Conservation (phyloP, 2,888 invertebrate species). For the Drosophila mettleri region DNA sequence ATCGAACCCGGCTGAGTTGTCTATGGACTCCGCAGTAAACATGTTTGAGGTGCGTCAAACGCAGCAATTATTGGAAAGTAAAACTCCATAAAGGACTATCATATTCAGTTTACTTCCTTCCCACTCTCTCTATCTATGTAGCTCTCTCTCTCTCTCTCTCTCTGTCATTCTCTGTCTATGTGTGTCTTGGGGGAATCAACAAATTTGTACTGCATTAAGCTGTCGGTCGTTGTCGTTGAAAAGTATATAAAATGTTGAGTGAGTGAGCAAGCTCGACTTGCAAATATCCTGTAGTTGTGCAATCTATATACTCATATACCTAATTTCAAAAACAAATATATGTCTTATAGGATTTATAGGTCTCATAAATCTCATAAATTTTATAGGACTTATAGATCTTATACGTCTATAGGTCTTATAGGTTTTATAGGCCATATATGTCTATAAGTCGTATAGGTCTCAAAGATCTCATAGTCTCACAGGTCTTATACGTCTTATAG, state of each 20-base stretch:
- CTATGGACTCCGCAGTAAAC: slow-evolving; percentile 16
- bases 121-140: background rate
- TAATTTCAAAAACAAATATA: too few species aligned
- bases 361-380: too few species aligned
- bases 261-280: slow-evolving; percentile 4
- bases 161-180: slow-evolving; percentile 9
- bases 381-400: too few species aligned
- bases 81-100: slow-evolving; percentile 10
- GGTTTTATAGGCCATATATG: too few species aligned
- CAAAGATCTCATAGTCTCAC: too few species aligned
- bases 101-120: too few species aligned
- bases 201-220: slow-evolving; percentile 46
- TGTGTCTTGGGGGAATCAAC: slow-evolving; percentile 18
- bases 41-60: slow-evolving; percentile 54
- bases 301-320: background rate
- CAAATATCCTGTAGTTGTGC: slow-evolving; percentile 24
- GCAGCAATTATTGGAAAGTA: slow-evolving; percentile 55
- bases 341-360: too few species aligned
- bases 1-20: slow-evolving; percentile 26
- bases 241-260: slow-evolving; percentile 21
- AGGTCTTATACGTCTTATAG: too few species aligned
- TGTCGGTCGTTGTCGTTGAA: slow-evolving; percentile 31
- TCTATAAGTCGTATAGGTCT: too few species aligned
- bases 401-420: too few species aligned
- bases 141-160: background rate